phyloP scores from a whole-genome alignment of 2,113 vertebrate species.

The Ibidorhyncha struthersii region DNA sequence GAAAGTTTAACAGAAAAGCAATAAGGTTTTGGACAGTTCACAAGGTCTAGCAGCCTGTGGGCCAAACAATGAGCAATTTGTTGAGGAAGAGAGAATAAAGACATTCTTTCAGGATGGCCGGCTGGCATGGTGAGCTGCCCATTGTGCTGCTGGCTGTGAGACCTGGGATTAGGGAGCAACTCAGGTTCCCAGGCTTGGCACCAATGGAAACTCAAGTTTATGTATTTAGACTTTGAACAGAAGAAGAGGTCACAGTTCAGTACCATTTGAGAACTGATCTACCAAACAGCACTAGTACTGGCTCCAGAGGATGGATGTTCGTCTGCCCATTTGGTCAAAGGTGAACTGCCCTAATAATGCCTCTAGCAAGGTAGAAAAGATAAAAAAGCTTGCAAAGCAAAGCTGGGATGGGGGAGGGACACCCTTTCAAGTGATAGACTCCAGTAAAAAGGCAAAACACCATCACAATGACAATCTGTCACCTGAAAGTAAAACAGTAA shows the following conservation, averaged over 20 bases:
- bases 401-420: neutral
- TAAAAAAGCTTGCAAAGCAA: conserved; percentile 28
- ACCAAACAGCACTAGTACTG: conserved; percentile 43
- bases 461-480: neutral
- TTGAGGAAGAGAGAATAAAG: conserved; percentile 60
- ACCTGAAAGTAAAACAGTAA: neutral
- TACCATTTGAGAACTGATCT: conserved; percentile 57
- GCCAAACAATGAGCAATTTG: conserved; percentile 60
- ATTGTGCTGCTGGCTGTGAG: conserved; percentile 46
- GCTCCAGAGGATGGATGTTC: conserved; percentile 64
- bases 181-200: conserved; percentile 68
- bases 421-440: conserved; percentile 33
- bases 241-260: conserved; percentile 71
- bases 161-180: conserved; percentile 63
- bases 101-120: conserved; percentile 45
- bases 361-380: conserved; percentile 70
- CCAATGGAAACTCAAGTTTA: conserved; percentile 61
- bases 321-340: conserved; percentile 69
- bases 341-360: conserved; percentile 65
- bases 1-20: neutral
- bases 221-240: conserved; percentile 66
- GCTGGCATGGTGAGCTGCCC: conserved; percentile 59
- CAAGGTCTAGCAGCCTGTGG: conserved; percentile 37
- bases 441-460: conserved; percentile 13
- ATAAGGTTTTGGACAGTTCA: conserved; percentile 38